phyloP scores from a whole-genome alignment of 2,888 invertebrate species.

The Lepidonotus clava region DNA sequence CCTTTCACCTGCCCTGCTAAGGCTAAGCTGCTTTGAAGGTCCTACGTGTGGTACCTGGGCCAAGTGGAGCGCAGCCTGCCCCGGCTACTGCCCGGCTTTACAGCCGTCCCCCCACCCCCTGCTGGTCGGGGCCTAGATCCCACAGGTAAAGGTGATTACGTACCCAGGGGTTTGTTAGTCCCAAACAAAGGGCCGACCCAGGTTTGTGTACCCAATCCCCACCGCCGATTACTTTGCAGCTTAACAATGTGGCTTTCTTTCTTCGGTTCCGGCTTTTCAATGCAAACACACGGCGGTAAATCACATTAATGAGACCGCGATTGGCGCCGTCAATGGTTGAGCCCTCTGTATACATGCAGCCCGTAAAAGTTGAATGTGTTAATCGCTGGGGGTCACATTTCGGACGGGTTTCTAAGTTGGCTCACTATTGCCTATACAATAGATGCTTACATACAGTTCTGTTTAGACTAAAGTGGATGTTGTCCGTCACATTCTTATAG shows the following conservation, averaged over 20 bases:
- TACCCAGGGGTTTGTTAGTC: not conserved
- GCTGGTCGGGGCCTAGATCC: not conserved
- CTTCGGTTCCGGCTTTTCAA: not conserved
- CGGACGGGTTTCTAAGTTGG: no score
- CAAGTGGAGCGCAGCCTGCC: not conserved
- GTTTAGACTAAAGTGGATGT: no score
- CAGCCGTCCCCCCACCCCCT: no score
- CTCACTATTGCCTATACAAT: no score
- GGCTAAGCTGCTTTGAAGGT: not conserved
- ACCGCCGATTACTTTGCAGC: not conserved
- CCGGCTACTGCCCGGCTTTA: not conserved
- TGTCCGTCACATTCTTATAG: no score
- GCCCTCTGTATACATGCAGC: no score
- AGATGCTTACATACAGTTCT: no score
- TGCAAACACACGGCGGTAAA: slow-evolving; percentile 18
- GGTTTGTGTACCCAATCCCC: not conserved
- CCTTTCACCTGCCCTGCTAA: not conserved
- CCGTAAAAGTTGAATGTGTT: no score
- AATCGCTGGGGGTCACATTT: not conserved
- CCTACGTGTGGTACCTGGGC: not conserved
- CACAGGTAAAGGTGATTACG: slow-evolving; percentile 13
- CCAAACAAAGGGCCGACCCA: not conserved
- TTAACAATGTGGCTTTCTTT: not conserved
- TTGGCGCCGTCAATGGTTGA: not conserved
- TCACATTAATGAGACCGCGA: not conserved